phyloP scores from a whole-genome alignment of 2,113 vertebrate genomes.

The Polypterus bichir region DNA sequence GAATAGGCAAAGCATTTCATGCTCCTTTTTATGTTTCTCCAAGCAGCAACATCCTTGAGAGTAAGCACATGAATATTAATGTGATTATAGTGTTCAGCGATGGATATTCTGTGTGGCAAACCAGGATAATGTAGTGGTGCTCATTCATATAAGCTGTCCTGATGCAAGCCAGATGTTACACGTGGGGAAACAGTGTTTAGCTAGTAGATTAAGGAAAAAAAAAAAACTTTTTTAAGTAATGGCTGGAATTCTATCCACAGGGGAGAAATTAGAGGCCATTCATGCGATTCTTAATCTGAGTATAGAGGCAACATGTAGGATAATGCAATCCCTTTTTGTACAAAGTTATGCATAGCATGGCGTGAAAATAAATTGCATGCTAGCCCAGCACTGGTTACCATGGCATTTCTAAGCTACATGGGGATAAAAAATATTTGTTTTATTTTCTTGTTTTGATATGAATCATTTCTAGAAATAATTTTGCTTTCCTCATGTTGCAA shows the following conservation, averaged over 20 bases:
- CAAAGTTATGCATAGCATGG: too few relatives aligned
- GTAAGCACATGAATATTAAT: conserved; percentile 8
- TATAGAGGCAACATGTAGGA: too few relatives aligned
- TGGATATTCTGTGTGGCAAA: not conserved
- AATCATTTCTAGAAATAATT: too few relatives aligned
- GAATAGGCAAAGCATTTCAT: not conserved
- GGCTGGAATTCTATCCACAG: conserved; percentile 1
- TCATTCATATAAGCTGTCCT: not conserved
- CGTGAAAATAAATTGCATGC: too few relatives aligned
- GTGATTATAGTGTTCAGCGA: not conserved
- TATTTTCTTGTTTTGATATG: too few relatives aligned
- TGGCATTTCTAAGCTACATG: too few relatives aligned
- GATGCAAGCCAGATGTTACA: conserved; percentile 6
- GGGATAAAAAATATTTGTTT: too few relatives aligned
- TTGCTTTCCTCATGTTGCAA: too few relatives aligned
- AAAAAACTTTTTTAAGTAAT: conserved; percentile 6
- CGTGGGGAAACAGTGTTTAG: conserved; percentile 4
- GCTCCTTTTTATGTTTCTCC: not conserved
- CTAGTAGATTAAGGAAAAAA: conserved; percentile 10
- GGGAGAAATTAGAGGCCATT: conserved; percentile 13
- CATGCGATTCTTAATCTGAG: not conserved
- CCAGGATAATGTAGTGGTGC: not conserved
- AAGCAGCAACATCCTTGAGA: not conserved
- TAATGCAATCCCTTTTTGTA: too few relatives aligned
- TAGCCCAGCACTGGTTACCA: too few relatives aligned